phyloP scores from a whole-genome alignment of 2,888 invertebrate genomes.

The Ophraella communa region DNA sequence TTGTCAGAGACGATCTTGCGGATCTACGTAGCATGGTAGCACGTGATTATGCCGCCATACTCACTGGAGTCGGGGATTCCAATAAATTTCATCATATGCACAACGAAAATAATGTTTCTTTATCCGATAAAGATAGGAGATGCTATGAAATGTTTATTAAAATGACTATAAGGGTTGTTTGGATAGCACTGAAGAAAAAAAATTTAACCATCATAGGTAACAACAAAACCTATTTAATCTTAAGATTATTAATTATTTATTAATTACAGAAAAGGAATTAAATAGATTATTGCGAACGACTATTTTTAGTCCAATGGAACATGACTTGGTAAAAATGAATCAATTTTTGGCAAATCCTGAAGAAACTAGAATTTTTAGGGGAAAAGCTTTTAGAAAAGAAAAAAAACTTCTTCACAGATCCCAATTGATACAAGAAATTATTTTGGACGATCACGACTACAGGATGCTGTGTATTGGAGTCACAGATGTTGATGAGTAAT shows the following conservation, averaged over 20 bases:
- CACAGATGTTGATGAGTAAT: constrained; percentile 52
- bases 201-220: constrained; percentile 68
- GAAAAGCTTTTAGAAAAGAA: constrained; percentile 62
- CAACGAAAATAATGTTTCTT: constrained; percentile 64
- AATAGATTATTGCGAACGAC: constrained; percentile 68
- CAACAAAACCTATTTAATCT: background rate
- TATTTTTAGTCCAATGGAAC: constrained; percentile 66
- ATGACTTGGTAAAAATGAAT: constrained; percentile 54
- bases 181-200: constrained; percentile 69
- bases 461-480: constrained; percentile 66
- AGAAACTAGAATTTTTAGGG: constrained; percentile 65
- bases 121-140: constrained; percentile 70
- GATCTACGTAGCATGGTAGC: constrained; percentile 67
- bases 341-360: constrained; percentile 55
- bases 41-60: constrained; percentile 67
- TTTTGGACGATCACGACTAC: constrained; percentile 66
- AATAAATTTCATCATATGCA: constrained; percentile 68
- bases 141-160: constrained; percentile 67
- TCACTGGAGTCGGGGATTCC: constrained; percentile 65
- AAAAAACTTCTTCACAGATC: constrained; percentile 67
- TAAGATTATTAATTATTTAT: too few relatives aligned
- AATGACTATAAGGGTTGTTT: constrained; percentile 68
- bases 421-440: constrained; percentile 66
- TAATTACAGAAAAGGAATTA: constrained; percentile 67
- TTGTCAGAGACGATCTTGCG: constrained; percentile 64